These are phyloP conservation scores for Tarsius wallacei DNA, from an alignment of 2,797 vertebrate species.

Conservation along the genomic window DNA sequence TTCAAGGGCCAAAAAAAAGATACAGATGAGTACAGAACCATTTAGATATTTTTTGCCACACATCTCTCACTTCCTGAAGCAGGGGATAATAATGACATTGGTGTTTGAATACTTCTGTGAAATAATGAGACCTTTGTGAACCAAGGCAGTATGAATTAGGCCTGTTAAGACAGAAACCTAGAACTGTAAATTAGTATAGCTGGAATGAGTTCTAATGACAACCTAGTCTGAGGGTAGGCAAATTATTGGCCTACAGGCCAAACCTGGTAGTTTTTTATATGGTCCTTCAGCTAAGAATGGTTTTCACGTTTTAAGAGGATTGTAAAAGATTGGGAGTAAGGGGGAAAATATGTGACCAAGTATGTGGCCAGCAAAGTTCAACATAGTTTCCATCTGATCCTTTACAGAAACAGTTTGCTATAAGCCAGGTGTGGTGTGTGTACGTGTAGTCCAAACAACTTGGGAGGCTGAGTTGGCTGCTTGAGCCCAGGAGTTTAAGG, in stretches of 20 bases:
- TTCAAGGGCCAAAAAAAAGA: not conserved
- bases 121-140: not conserved
- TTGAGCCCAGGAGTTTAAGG: too few relatives aligned
- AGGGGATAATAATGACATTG: not conserved
- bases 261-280: not conserved
- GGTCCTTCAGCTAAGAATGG: not conserved
- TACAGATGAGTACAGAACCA: not conserved
- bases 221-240: not conserved
- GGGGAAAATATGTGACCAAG: not conserved
- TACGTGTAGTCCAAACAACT: too few relatives aligned
- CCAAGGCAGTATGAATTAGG: not conserved
- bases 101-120: conserved; percentile 22
- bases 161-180: not conserved
- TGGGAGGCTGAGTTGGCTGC: too few relatives aligned
- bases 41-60: not conserved
- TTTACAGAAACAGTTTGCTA: not conserved
- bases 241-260: not conserved
- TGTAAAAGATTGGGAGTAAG: not conserved
- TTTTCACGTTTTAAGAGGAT: conserved; percentile 29
- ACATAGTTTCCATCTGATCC: not conserved
- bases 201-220: not conserved
- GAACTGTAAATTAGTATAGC: not conserved
- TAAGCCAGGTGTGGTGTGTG: not conserved
- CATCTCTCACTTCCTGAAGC: not conserved
- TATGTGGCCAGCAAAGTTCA: not conserved